Conservation (phyloP, 2,888 invertebrate species). For the Oligia fasciuncula region DNA sequence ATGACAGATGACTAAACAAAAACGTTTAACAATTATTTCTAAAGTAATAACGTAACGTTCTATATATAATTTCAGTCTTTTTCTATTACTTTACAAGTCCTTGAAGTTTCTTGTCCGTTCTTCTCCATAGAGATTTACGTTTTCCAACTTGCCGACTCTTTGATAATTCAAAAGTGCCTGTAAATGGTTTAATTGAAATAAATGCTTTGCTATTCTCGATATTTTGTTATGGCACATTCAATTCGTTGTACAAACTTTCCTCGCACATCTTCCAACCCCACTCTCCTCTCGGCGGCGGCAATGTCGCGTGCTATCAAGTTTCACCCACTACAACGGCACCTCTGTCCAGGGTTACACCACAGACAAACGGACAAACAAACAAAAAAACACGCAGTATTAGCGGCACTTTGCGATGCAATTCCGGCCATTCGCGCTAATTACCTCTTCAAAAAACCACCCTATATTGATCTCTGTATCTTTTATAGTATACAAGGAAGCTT, state of each 20-base stretch:
- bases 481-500: slow-evolving; percentile 39
- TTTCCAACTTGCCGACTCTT: too few relatives aligned
- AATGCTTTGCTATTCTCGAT: background rate
- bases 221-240: background rate
- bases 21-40: background rate
- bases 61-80: background rate
- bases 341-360: slow-evolving; percentile 75
- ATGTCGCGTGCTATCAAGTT: slow-evolving; percentile 88
- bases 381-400: slow-evolving; percentile 84
- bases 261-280: slow-evolving; percentile 51
- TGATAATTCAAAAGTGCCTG: too few relatives aligned
- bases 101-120: too few relatives aligned
- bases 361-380: slow-evolving; percentile 71
- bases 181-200: too few relatives aligned
- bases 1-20: background rate
- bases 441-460: slow-evolving; percentile 54
- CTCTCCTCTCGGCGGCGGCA: slow-evolving; percentile 75
- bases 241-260: slow-evolving; percentile 21
- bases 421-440: slow-evolving; percentile 83
- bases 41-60: background rate
- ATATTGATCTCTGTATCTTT: slow-evolving; percentile 52
- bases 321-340: slow-evolving; percentile 79
- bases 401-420: slow-evolving; percentile 86
- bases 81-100: background rate
- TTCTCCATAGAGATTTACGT: too few relatives aligned